These are phyloP conservation scores for Calyptommatus sinebrachiatus DNA, from an alignment of 2,113 vertebrate species.

Conservation along the genomic window DNA sequence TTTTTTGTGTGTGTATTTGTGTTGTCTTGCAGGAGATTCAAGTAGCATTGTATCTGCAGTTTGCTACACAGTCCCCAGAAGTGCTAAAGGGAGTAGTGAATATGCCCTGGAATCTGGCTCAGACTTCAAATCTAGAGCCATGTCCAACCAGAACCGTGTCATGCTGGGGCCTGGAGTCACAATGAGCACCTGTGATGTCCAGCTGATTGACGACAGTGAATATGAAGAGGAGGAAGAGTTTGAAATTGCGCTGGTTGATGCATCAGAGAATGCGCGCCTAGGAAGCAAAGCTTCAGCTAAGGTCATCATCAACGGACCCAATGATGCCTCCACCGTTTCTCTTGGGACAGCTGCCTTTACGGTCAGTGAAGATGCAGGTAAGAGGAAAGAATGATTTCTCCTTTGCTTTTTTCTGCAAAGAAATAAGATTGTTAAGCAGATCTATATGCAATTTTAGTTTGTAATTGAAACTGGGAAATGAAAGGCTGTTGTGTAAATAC, in stretches of 20 bases:
- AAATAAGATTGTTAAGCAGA: too few species aligned
- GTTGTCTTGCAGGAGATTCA: conserved; percentile 78
- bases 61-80: conserved; percentile 86
- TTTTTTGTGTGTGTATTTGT: background rate
- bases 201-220: conserved; percentile 91
- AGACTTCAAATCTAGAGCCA: conserved; percentile 88
- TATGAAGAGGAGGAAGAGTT: conserved; percentile 96
- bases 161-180: conserved; percentile 83
- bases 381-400: background rate
- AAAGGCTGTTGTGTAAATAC: too few species aligned
- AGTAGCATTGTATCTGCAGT: conserved; percentile 88
- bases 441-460: too few species aligned
- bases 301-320: conserved; percentile 88
- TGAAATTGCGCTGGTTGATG: conserved; percentile 81
- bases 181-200: conserved; percentile 83
- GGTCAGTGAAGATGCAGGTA: conserved; percentile 91
- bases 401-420: background rate
- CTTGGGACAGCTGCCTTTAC: conserved; percentile 86
- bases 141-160: conserved; percentile 79
- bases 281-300: conserved; percentile 76
- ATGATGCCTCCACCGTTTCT: conserved; percentile 88
- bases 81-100: conserved; percentile 89
- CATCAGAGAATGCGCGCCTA: conserved; percentile 83
- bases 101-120: conserved; percentile 87
- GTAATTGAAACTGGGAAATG: too few species aligned